phyloP scores from a whole-genome alignment of 2,888 invertebrate species.

The Chymomyza fuscimana region DNA sequence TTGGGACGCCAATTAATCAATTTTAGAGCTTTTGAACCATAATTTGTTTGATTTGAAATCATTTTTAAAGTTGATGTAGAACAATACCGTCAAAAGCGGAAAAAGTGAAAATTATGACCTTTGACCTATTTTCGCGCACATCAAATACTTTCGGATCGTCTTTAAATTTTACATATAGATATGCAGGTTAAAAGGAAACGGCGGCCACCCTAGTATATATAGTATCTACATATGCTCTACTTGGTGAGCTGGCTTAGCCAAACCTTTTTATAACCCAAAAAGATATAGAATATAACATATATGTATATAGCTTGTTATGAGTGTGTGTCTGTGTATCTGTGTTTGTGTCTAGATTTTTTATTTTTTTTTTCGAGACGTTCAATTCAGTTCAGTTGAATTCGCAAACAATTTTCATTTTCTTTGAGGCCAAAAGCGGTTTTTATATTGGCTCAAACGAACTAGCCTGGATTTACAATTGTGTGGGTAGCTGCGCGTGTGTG shows the following conservation, averaged over 20 bases:
- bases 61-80: no score
- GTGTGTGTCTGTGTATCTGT: not conserved
- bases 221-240: no score
- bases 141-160: no score
- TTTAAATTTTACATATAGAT: no score
- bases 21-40: no score
- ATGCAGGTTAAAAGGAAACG: no score
- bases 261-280: not conserved
- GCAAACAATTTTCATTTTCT: slow-evolving; percentile 38
- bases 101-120: no score
- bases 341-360: not conserved
- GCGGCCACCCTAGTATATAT: no score
- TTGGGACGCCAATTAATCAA: no score
- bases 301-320: not conserved
- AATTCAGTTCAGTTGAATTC: slow-evolving; percentile 8
- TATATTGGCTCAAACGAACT: slow-evolving; percentile 33
- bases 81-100: no score
- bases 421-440: slow-evolving; percentile 24
- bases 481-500: not conserved
- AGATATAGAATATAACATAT: not conserved
- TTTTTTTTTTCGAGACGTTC: not conserved
- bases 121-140: no score
- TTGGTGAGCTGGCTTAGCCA: not conserved
- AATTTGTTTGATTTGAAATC: no score
- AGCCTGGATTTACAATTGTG: slow-evolving; percentile 31